phyloP scores from a whole-genome alignment of 2,888 invertebrate species.

The Ferrisia virgata region DNA sequence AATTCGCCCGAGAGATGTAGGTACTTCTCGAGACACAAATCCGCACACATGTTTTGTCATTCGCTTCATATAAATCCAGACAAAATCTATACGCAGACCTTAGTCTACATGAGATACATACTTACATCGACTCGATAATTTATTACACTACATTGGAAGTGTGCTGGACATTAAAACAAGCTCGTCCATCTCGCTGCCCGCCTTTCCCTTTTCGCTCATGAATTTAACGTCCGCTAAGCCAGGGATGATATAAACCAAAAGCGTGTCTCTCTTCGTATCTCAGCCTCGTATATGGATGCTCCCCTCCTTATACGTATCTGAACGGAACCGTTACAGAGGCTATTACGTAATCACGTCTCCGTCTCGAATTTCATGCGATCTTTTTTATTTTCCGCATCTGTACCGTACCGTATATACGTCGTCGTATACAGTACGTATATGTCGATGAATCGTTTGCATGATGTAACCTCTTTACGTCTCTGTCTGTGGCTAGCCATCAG shows the following conservation, averaged over 20 bases:
- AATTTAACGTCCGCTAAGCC: not conserved
- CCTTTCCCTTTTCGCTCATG: not conserved
- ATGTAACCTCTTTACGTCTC: not conserved
- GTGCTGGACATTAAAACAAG: not conserved
- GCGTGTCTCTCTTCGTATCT: not conserved
- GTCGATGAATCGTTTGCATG: not conserved
- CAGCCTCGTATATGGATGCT: not conserved
- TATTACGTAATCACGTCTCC: not conserved
- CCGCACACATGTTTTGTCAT: too few species aligned
- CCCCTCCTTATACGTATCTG: not conserved
- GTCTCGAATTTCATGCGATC: not conserved
- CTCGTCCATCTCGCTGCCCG: not conserved
- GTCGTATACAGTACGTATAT: not conserved
- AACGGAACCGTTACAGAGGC: not conserved
- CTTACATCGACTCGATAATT: too few species aligned
- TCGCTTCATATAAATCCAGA: too few species aligned
- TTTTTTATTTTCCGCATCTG: not conserved
- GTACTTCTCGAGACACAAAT: too few species aligned
- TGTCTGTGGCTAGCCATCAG: not conserved
- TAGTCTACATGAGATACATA: too few species aligned
- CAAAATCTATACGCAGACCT: too few species aligned
- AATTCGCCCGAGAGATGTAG: too few species aligned
- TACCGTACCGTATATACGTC: too few species aligned
- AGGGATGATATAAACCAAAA: constrained; percentile 1
- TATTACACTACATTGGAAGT: too few species aligned